Percentiles rank a stretch among this genome's conserved stretches.
Evolutionary conservation across 2,888 invertebrate species (phyloP).

Genomic region (Protonemura montana): DNA sequence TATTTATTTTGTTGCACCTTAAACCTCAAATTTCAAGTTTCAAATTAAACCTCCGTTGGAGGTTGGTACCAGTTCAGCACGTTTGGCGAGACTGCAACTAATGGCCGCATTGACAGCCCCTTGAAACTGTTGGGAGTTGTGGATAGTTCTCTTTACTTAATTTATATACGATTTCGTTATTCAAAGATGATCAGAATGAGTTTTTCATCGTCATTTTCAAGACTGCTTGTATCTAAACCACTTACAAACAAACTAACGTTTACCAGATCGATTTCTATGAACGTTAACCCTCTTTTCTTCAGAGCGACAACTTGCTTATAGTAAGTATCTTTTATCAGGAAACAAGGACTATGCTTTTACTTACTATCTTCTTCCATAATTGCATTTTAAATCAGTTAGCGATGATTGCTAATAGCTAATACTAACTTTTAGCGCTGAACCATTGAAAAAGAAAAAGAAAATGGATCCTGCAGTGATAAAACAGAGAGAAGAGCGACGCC

Average conservation of each 20-base stretch:
- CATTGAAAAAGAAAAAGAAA: slow-evolving; percentile 88
- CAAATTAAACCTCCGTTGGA: too few relatives aligned
- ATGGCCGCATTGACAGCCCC: too few relatives aligned
- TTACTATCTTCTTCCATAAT: too few relatives aligned
- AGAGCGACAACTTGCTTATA: slow-evolving; percentile 56
- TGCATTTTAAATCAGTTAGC: too few relatives aligned
- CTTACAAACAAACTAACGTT: not conserved
- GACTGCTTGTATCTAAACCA: slow-evolving; percentile 13
- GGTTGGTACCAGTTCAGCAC: too few relatives aligned
- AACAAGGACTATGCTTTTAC: too few relatives aligned
- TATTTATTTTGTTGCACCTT: too few relatives aligned
- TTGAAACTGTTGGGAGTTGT: too few relatives aligned
- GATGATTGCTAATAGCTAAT: too few relatives aligned
- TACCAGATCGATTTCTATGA: slow-evolving; percentile 27
- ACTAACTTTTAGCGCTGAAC: slow-evolving; percentile 74
- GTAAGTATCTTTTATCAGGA: slow-evolving; percentile 53
- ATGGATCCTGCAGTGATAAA: slow-evolving; percentile 82
- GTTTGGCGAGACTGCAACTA: too few relatives aligned
- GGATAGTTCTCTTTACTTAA: too few relatives aligned
- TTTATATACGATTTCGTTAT: not conserved
- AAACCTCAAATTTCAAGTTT: too few relatives aligned
- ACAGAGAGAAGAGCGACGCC: slow-evolving; percentile 81
- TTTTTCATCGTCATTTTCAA: slow-evolving; percentile 20
- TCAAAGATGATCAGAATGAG: slow-evolving; percentile 21
- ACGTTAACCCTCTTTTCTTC: slow-evolving; percentile 55